Base-by-base conservation (phyloP, 2,797 vertebrate species). In the Antennarius maculatus region DNA sequence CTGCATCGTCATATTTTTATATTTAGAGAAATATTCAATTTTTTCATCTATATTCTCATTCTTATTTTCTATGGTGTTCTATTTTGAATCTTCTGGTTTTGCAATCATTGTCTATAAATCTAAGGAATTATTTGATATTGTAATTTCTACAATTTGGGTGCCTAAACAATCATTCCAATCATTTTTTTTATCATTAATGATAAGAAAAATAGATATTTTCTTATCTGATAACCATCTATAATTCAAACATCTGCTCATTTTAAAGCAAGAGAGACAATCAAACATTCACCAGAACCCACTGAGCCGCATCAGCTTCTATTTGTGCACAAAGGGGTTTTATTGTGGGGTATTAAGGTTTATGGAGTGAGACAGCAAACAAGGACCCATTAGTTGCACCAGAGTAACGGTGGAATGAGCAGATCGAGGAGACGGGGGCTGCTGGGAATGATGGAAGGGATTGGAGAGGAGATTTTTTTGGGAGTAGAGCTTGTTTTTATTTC, bases 281-380 rank as follows among this genome's bases (percentile, higher is more conserved):
- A 47, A 6, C 18, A 8, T 29, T 61, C 14, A 42, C 2, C 17
- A 39, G 43, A 61, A 6, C 12, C 16, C 59, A 50, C 4, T 28
- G 7, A 73, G 15, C 28, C 16, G 13, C 51, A 29, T 15, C 13
- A 18, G 17, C 39, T 49, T 59, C 16, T 76, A 34, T 58, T 52
- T 78, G 37, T 66, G 50, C 13, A n/a, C 54, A n/a, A 37, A 55
- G 23, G 27, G 14, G n/a, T 41, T 41, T 34, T 17, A 6, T 66
- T 54, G 27, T 37, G 54, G 34, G 41, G 64, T n/a, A 77, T 34
- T 67, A 75, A 61, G 64, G 47, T 88, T 91, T 84, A 88, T 81
- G 63, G 69, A 29, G 7, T 18, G 64, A 64, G 69, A 90, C 86
- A 85, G 57, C 78, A 89, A 91, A 91, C 81, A 88, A 57, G 49